Conservation (phyloP, 2,113 vertebrate species). For the Dasyprocta punctata region DNA sequence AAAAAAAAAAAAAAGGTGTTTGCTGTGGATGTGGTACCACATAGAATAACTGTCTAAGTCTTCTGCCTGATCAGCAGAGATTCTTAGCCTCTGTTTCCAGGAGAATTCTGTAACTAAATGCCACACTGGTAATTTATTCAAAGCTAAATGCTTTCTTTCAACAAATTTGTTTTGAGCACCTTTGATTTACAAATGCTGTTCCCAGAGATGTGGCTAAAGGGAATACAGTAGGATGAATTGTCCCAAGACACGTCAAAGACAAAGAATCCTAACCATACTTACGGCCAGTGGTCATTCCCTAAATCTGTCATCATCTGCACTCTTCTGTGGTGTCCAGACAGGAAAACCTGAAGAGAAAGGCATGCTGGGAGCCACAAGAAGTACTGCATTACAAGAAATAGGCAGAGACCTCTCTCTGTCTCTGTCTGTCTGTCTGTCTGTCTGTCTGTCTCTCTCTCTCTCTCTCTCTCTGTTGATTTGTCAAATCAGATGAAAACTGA, state of each 20-base stretch:
- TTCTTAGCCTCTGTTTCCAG: background rate
- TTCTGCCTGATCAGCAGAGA: background rate
- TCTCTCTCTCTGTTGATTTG: background rate
- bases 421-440: background rate
- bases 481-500: background rate
- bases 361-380: background rate
- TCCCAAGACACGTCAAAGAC: background rate
- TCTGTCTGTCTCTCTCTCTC: background rate
- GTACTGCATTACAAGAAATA: no score
- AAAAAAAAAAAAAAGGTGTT: background rate
- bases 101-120: slow-evolving; percentile 41
- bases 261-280: background rate
- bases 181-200: background rate
- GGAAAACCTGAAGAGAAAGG: background rate
- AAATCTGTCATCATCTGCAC: background rate
- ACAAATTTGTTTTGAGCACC: background rate
- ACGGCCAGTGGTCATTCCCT: background rate
- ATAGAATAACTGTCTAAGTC: background rate
- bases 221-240: background rate
- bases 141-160: slow-evolving; percentile 31
- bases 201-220: background rate
- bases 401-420: no score
- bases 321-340: background rate
- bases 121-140: background rate
- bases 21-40: background rate